Conservation (phyloP, 2,888 invertebrate species). For the Alviniconcha strummeri region DNA sequence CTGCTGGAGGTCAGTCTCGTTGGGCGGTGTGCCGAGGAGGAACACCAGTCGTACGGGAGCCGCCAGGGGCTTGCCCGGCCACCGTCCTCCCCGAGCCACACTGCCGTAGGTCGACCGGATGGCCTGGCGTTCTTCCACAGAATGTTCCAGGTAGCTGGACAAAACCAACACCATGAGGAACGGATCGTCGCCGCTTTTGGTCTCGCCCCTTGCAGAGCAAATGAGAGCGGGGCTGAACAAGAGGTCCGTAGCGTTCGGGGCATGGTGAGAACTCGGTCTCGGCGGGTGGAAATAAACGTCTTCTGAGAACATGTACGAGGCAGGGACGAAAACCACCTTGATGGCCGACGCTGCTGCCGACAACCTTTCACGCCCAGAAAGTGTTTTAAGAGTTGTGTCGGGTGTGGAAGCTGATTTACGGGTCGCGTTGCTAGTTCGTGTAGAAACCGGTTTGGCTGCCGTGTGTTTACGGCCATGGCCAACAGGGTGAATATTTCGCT, state of each 20-base stretch:
- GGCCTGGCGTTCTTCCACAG: constrained; percentile 10
- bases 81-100: constrained; percentile 8
- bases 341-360: background rate
- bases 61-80: constrained; percentile 18
- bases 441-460: background rate
- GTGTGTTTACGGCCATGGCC: background rate
- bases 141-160: constrained; percentile 10
- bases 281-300: constrained; percentile 4
- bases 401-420: background rate
- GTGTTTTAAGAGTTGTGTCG: background rate
- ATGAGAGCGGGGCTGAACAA: background rate
- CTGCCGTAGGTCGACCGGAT: constrained; percentile 25
- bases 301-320: background rate
- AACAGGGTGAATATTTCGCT: background rate
- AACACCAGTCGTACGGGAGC: constrained; percentile 23
- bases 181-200: background rate
- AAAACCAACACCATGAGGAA: constrained; percentile 26
- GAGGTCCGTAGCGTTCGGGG: background rate
- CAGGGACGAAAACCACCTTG: background rate
- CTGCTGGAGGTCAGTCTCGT: background rate
- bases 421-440: background rate
- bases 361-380: background rate
- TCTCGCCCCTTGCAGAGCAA: background rate
- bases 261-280: background rate
- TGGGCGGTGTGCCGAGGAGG: constrained; percentile 24